Conservation (phyloP, 2,797 vertebrate species). For the Iguana delicatissima region DNA sequence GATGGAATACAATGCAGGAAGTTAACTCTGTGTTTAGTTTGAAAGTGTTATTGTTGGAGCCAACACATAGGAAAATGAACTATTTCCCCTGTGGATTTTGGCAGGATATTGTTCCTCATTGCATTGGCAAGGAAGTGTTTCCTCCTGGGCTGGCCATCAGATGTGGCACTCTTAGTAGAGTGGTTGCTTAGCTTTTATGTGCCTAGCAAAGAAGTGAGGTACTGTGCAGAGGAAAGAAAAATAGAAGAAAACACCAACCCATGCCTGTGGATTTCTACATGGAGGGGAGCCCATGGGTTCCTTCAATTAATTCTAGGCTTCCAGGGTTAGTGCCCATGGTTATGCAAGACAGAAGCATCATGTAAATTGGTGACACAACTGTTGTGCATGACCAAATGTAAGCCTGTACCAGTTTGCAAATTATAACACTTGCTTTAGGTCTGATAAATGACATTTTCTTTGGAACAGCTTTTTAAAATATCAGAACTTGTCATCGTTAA, state of each 20-base stretch:
- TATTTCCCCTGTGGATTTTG: constrained; percentile 39
- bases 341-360: not conserved
- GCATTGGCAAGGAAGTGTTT: constrained; percentile 39
- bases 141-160: constrained; percentile 35
- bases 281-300: not conserved
- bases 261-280: not conserved
- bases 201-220: not conserved
- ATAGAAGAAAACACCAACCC: no score
- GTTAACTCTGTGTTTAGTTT: constrained; percentile 26
- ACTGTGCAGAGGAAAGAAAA: not conserved
- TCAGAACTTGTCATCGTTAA: not conserved
- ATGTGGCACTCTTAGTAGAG: constrained; percentile 17
- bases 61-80: constrained; percentile 35
- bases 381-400: not conserved
- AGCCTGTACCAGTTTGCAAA: not conserved
- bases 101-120: constrained; percentile 39
- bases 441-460: not conserved
- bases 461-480: not conserved
- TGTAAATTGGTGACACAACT: not conserved
- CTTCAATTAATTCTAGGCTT: not conserved
- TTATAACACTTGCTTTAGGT: not conserved
- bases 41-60: constrained; percentile 27
- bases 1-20: constrained; percentile 17
- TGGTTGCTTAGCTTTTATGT: not conserved
- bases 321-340: not conserved